These are phyloP conservation scores for Clarias fuscus DNA, from an alignment of 2,797 vertebrate genomes.

Conservation along the genomic window DNA sequence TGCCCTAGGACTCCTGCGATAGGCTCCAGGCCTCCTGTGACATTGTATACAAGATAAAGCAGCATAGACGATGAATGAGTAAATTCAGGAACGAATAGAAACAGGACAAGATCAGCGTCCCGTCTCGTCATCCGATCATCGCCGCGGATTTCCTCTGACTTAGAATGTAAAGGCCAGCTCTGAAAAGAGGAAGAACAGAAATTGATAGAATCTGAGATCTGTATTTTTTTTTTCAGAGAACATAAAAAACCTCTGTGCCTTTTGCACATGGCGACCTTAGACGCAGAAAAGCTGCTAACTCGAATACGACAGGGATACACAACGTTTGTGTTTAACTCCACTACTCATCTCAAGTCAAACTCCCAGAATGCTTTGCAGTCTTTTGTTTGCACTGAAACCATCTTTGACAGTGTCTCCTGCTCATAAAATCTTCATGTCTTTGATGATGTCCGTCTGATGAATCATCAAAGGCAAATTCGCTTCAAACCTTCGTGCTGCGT, in stretches of 20 bases:
- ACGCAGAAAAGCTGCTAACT: background rate
- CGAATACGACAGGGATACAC: background rate
- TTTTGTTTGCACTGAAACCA: no score
- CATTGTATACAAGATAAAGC: no score
- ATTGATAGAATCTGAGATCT: background rate
- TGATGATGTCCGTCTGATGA: background rate
- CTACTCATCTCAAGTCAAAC: background rate
- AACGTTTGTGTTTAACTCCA: background rate
- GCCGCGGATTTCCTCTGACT: constrained; percentile 6
- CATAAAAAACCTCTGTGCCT: background rate
- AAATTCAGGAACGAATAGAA: background rate
- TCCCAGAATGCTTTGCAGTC: background rate
- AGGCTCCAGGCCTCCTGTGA: no score
- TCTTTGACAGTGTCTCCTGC: no score
- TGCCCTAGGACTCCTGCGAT: no score
- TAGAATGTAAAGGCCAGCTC: constrained; percentile 18
- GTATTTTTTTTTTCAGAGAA: background rate
- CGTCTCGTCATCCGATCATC: background rate
- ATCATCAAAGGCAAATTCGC: background rate
- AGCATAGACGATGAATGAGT: no score
- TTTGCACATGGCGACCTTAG: background rate
- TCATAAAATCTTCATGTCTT: background rate
- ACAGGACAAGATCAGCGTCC: background rate
- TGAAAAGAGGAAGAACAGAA: constrained; percentile 5
- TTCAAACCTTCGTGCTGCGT: no score